Base-by-base conservation (phyloP, 2,797 vertebrate genomes). In the Hemitrygon akajei region DNA sequence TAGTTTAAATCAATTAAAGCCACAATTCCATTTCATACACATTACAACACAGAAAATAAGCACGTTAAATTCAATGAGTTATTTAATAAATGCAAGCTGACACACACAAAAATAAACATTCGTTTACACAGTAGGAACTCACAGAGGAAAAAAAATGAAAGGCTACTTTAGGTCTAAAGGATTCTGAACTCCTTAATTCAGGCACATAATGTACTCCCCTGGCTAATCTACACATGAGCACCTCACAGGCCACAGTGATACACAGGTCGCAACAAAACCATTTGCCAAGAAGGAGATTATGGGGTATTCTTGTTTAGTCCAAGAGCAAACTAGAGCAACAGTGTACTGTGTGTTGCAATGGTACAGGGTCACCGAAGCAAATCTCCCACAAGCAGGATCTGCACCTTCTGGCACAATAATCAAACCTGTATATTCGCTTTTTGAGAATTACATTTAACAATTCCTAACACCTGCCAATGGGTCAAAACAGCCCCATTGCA, bases 1-100 rank as follows among this genome's bases (percentile, higher is more conserved):
- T 96, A 97, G 97, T 97, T 96, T 97, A 98, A 97, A 92, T 97
- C 98, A 96, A 97, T 96, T 97, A 97, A 98, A 96, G 94, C 97
- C 98, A 98, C 98, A 97, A 97, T 97, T 96, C 97, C 96, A 97
- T 96, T 96, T 96, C 97, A 96, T 97, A 98, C 97, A 98, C 96
- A 96, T 96, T 97, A 97, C 97, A 98, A 96, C 96, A 97, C 94
- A 98, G 97, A 97, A 97, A 96, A 96, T 97, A 97, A 96, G 96
- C 95, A 96, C 7, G 96, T 94, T 94, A 96, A 97, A 97, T 96
- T 97, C 97, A 97, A 97, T 96, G 98, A 96, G 96, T 97, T 96
- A 97, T 96, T 97, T 97, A 30, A 98, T 97, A 97, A 95, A 97
- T 96, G 96, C 97, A 97, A 98, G 98, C 97, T 96, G 97, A 97